Conservation (phyloP, 2,888 invertebrate species). For the Taphrorychus bicolor region DNA sequence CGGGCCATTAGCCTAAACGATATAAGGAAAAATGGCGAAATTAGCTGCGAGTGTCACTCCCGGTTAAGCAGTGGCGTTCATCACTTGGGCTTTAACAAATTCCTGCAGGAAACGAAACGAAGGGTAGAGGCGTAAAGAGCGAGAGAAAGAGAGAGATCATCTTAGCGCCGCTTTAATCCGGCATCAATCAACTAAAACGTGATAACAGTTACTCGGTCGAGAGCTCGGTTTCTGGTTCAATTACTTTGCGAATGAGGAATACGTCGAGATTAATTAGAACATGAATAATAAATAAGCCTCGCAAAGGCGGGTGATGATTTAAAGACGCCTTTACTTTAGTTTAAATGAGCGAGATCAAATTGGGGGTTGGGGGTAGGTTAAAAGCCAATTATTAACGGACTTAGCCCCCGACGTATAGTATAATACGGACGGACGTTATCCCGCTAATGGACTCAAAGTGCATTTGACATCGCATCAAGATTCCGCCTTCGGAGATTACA, state of each 20-base stretch:
- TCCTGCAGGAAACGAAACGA: not conserved
- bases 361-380: too few relatives aligned
- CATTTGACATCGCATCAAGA: conserved; percentile 3
- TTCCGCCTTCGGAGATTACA: not conserved
- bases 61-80: not conserved
- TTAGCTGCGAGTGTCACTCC: not conserved
- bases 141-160: not conserved
- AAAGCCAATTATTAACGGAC: too few relatives aligned
- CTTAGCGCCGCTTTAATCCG: not conserved
- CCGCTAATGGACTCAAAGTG: not conserved
- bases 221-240: not conserved
- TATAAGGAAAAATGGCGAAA: not conserved
- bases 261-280: conserved; percentile 5
- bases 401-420: too few relatives aligned
- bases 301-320: not conserved
- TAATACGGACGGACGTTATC: not conserved
- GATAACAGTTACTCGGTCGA: conserved; percentile 1
- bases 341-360: too few relatives aligned
- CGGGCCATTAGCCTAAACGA: not conserved
- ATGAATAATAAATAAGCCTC: not conserved
- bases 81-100: not conserved
- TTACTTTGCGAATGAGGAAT: conserved; percentile 1
- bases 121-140: too few relatives aligned
- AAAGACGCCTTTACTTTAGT: too few relatives aligned
- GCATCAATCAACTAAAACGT: not conserved